A percentile compares a stretch with the other conserved stretches of the same genome.
phyloP scores from a whole-genome alignment of 2,797 vertebrate genomes.

The Psittacula derbiana region DNA sequence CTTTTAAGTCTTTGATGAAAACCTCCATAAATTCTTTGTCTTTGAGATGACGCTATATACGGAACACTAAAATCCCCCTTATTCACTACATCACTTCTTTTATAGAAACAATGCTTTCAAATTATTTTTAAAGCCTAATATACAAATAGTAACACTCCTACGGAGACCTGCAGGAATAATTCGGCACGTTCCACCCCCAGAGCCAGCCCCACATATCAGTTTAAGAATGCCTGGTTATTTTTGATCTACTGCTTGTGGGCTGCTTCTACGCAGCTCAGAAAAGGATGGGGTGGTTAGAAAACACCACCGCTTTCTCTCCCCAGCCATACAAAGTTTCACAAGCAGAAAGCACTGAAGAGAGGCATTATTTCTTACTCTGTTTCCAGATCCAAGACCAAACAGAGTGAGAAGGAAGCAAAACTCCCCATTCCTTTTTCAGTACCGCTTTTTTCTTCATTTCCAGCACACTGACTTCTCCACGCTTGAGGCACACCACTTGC shows the following conservation, averaged over 20 bases:
- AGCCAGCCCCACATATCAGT: neutral
- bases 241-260: neutral
- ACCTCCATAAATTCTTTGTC: neutral
- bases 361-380: neutral
- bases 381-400: neutral
- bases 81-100: neutral
- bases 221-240: slow-evolving; percentile 41
- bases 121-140: neutral
- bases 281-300: neutral
- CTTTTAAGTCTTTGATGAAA: neutral
- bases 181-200: neutral
- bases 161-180: neutral
- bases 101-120: neutral
- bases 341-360: neutral
- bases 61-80: neutral
- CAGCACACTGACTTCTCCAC: neutral
- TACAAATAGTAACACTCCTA: neutral
- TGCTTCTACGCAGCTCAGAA: neutral
- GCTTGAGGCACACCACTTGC: neutral
- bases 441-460: neutral
- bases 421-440: neutral
- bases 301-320: neutral
- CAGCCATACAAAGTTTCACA: neutral
- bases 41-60: neutral
- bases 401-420: neutral